Evolutionary conservation across 2,113 vertebrate genomes (phyloP).

Genomic region (Oncorhynchus tshawytscha): DNA sequence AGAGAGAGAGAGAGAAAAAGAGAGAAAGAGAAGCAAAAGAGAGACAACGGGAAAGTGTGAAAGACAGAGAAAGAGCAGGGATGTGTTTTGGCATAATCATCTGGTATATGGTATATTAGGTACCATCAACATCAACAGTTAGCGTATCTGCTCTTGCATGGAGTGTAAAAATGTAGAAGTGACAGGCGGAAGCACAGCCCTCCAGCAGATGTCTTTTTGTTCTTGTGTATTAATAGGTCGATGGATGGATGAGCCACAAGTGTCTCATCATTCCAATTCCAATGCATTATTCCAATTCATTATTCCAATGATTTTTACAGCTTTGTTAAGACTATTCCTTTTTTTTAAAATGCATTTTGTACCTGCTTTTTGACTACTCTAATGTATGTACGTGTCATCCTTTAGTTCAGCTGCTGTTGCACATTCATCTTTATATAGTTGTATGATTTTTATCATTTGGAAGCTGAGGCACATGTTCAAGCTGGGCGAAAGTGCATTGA

Average conservation of each 20-base stretch:
- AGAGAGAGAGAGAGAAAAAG: too few species aligned
- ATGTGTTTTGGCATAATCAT: not conserved
- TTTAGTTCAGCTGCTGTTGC: slow-evolving; percentile 26
- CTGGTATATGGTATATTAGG: too few species aligned
- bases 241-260: slow-evolving; percentile 45
- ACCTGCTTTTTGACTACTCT: slow-evolving; percentile 36
- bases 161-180: slow-evolving; percentile 29
- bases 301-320: slow-evolving; percentile 47
- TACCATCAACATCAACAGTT: too few species aligned
- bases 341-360: slow-evolving; percentile 55
- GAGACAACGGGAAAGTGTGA: not conserved
- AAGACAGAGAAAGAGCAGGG: not conserved
- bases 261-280: slow-evolving; percentile 10
- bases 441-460: too few species aligned
- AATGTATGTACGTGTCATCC: slow-evolving; percentile 26
- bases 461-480: too few species aligned
- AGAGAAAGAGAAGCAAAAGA: slow-evolving; percentile 2
- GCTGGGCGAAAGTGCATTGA: too few species aligned
- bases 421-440: not conserved
- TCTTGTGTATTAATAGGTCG: slow-evolving; percentile 28
- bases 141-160: not conserved
- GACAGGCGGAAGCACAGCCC: too few species aligned
- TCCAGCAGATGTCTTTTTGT: slow-evolving; percentile 17
- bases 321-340: slow-evolving; percentile 71
- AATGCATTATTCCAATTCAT: too few species aligned